Base-by-base conservation (phyloP, 2,888 invertebrate species). In the Agrilus cyanescens region DNA sequence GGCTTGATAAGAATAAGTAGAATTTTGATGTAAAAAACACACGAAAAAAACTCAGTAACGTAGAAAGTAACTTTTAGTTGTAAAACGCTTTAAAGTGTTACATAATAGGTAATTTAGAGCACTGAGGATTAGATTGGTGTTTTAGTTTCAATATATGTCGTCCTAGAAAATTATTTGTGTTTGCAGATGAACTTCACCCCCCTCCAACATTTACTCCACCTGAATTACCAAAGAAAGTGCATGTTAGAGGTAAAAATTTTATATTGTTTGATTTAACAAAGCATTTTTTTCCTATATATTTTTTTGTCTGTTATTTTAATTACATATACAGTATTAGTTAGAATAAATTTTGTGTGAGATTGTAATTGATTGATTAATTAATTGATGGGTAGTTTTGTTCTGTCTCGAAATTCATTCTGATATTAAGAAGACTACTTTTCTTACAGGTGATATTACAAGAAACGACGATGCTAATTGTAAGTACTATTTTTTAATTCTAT, bases 151-250 rank as follows among this genome's bases (percentile, higher is more conserved):
- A 25, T 25, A 25, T 25, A 25, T 25, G 25, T 25, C 10, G 25
- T 25, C 25, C 25, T 25, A 25, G 25, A 25, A 25, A 25, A 25
- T 25, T 25, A 25, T 25, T 25, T 25, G 25, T 25, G 25, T 25
- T 25, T 88, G 78, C 88, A 89, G 89, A 89, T 87, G 89, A 89
- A 78, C 87, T 87, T 82, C 88, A 88, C 78, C 87, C 88, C 82
- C 88, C 89, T 78, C 90, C 91, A 76, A 90, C 91, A 78, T 91
- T 90, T 80, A 93, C 91, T 78, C 91, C 91, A 80, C 91, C 91
- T 81, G 91, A 91, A 85, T 87, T 93, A 80, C 91, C 91, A 80
- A 93, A 93, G 85, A 86, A 89, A 85, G 88, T 89, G 82, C 90
- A 90, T 84, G 84, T 89, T 75, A 82, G 90, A 88, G 90, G 90